A percentile compares a stretch with the other conserved stretches of the same genome.
Evolutionary conservation across 2,888 invertebrate species (phyloP).

Genomic region (Fissipunctia ypsillon): DNA sequence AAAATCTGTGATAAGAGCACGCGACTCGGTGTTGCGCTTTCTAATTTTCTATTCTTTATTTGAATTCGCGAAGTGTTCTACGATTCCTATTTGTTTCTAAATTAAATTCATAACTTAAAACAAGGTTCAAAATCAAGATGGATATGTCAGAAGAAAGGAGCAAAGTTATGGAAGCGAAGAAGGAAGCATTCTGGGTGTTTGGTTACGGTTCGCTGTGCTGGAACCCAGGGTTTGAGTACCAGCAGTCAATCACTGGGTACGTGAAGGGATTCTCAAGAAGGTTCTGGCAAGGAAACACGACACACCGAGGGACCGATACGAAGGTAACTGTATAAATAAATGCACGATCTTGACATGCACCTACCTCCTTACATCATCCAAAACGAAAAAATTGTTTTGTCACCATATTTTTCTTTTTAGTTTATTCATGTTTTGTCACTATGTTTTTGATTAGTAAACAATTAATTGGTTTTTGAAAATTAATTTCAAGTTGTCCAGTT

Average conservation of each 20-base stretch:
- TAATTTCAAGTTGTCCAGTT: background rate
- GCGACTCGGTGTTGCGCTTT: conserved; percentile 70
- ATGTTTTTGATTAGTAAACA: conserved; percentile 8
- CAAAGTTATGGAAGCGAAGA: conserved; percentile 70
- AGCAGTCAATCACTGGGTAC: conserved; percentile 95
- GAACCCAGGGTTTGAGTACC: conserved; percentile 97
- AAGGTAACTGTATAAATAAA: conserved; percentile 89
- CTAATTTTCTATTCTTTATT: conserved; percentile 73
- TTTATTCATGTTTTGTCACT: no score
- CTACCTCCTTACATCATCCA: conserved; percentile 59
- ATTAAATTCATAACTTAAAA: conserved; percentile 54
- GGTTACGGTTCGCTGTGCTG: conserved; percentile 99
- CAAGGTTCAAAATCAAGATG: conserved; percentile 48
- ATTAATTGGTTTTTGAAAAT: background rate
- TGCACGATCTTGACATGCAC: conserved; percentile 33
- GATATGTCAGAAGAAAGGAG: conserved; percentile 64
- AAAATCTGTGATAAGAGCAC: conserved; percentile 76
- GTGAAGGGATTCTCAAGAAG: conserved; percentile 95
- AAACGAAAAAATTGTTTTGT: background rate
- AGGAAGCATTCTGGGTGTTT: conserved; percentile 95
- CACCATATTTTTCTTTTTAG: background rate
- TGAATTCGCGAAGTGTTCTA: conserved; percentile 66
- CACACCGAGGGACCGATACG: conserved; percentile 93
- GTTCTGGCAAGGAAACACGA: conserved; percentile 98
- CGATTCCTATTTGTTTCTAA: conserved; percentile 48